These are phyloP conservation scores for Acheta domesticus DNA, from an alignment of 2,888 invertebrate species.

Conservation along the genomic window DNA sequence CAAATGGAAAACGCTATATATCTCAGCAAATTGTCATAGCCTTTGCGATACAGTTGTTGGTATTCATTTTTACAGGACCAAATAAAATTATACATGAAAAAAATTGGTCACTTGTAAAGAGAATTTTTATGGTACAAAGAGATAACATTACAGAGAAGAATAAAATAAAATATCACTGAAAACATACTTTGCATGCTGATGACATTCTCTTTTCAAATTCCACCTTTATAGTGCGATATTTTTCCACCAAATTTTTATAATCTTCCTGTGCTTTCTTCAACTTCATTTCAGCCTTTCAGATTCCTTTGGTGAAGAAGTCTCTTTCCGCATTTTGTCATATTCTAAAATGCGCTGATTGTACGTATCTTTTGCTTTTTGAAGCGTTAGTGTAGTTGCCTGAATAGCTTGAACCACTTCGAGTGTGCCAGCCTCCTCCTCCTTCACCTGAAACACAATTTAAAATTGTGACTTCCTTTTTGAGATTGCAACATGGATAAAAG, in stretches of 20 bases:
- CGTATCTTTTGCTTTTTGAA: constrained; percentile 89
- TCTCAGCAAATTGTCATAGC: too few species aligned
- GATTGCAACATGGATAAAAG: too few species aligned
- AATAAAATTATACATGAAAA: too few species aligned
- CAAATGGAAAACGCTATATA: too few species aligned
- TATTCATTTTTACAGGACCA: too few species aligned
- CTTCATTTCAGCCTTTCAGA: constrained; percentile 88
- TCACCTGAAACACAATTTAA: constrained; percentile 57
- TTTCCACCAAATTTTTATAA: constrained; percentile 85
- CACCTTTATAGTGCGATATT: constrained; percentile 84
- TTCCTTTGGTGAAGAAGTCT: constrained; percentile 86
- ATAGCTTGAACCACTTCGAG: constrained; percentile 84
- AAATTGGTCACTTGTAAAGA: too few species aligned
- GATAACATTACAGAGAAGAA: background rate
- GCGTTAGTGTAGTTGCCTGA: constrained; percentile 80
- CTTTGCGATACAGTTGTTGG: too few species aligned
- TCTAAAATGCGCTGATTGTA: constrained; percentile 84
- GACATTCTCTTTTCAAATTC: constrained; percentile 97
- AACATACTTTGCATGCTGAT: constrained; percentile 72
- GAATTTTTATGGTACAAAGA: too few species aligned
- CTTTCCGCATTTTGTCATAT: constrained; percentile 84
- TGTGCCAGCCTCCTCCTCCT: constrained; percentile 91
- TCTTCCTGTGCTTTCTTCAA: constrained; percentile 93
- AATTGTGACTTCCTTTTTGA: background rate
- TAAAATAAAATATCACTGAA: background rate